Percentiles rank a stretch among this genome's conserved stretches.
Evolutionary conservation across 1,140 invertebrate genomes (phyloP).

Genomic region (Anastatus disparis): DNA sequence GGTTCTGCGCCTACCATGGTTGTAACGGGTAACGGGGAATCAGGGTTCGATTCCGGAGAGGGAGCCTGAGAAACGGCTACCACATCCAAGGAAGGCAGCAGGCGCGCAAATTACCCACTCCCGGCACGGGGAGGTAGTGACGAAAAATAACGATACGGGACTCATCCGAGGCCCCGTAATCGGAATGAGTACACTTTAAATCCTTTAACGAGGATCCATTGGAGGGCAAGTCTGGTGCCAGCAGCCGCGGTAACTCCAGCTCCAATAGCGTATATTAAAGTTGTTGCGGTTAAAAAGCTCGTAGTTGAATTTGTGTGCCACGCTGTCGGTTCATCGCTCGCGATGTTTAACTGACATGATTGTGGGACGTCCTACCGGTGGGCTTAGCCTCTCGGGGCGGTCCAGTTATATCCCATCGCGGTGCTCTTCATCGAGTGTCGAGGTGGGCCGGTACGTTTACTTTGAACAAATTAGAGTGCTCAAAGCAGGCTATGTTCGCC

Average conservation of each 20-base stretch:
- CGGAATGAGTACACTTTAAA: constrained; percentile 84
- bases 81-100: constrained; percentile 87
- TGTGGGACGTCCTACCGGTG: constrained; percentile 62
- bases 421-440: constrained; percentile 65
- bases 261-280: constrained; percentile 90
- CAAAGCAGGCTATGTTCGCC: constrained; percentile 79
- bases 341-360: constrained; percentile 61
- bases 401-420: constrained; percentile 16
- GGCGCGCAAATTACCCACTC: constrained; percentile 89
- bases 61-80: constrained; percentile 92
- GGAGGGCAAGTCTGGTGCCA: constrained; percentile 93
- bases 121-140: constrained; percentile 83
- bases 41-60: constrained; percentile 70
- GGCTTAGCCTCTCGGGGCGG: too few relatives aligned
- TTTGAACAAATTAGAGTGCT: constrained; percentile 71
- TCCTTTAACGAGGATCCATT: constrained; percentile 79
- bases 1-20: constrained; percentile 75
- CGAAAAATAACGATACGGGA: constrained; percentile 86
- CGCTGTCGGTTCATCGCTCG: constrained; percentile 70
- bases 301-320: constrained; percentile 77
- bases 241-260: constrained; percentile 92
- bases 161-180: constrained; percentile 74
- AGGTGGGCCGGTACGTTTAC: constrained; percentile 75
- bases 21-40: constrained; percentile 78
- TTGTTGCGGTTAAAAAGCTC: constrained; percentile 84